A percentile compares a stretch with the other conserved stretches of the same genome.
Evolutionary conservation across 2,888 invertebrate species (phyloP).

Genomic region (Caenorhabditis doughertyi): DNA sequence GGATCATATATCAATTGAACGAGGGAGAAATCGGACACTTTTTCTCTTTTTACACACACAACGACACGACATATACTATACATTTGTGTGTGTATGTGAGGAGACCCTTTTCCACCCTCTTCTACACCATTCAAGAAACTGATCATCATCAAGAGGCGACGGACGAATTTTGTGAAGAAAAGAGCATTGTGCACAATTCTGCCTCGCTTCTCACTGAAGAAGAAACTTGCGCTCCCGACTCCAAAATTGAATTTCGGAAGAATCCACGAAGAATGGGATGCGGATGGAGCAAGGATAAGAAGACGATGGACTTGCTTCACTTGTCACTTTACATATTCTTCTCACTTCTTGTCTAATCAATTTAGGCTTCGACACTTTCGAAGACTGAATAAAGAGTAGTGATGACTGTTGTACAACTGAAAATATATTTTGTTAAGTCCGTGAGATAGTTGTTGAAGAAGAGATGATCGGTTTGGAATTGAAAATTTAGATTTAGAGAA

Average conservation of each 20-base stretch:
- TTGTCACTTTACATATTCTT: constrained; percentile 50
- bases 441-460: too few relatives aligned
- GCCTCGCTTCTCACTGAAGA: background rate
- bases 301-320: constrained; percentile 33
- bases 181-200: constrained; percentile 35
- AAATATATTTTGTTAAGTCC: background rate
- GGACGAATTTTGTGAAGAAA: background rate
- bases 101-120: constrained; percentile 9
- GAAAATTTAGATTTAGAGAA: too few relatives aligned
- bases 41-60: constrained; percentile 37
- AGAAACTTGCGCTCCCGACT: constrained; percentile 8
- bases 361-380: background rate
- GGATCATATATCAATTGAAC: constrained; percentile 59
- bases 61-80: constrained; percentile 50
- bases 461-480: too few relatives aligned
- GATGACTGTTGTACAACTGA: constrained; percentile 2
- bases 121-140: constrained; percentile 38
- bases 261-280: constrained; percentile 23
- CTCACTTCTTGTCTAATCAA: constrained; percentile 30
- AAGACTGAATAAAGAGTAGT: background rate
- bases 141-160: constrained; percentile 46
- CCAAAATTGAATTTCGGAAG: constrained; percentile 53
- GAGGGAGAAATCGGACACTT: constrained; percentile 50
- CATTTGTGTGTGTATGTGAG: constrained; percentile 18
- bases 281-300: constrained; percentile 3